Percentiles rank a stretch among this genome's conserved stretches.
These are phyloP conservation scores for Borostomias antarcticus DNA, from an alignment of 2,797 vertebrate genomes.

Conservation along the genomic window DNA sequence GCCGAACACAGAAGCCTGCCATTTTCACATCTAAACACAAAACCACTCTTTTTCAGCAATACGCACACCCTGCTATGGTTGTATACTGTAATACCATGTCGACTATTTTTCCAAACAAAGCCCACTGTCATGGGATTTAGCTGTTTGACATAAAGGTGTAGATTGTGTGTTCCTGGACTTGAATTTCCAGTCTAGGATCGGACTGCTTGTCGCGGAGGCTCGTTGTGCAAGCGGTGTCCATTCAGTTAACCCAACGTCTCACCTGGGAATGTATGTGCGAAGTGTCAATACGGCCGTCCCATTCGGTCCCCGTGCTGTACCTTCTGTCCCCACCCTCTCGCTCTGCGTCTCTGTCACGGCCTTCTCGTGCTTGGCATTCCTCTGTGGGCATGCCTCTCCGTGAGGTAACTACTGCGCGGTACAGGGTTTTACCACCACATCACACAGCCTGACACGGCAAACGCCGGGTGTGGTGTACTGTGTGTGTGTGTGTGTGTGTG, in stretches of 20 bases:
- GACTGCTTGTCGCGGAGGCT: not conserved
- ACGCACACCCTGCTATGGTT: too few species aligned
- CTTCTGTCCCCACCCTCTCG: not conserved
- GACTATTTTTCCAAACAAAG: not conserved
- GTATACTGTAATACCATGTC: too few species aligned
- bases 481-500: conserved; percentile 56
- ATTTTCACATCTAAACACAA: too few species aligned
- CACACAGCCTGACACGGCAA: conserved; percentile 29
- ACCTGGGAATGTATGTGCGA: not conserved
- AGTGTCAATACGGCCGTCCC: too few species aligned
- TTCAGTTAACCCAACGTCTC: not conserved
- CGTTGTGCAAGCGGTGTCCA: not conserved
- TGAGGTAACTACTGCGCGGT: not conserved
- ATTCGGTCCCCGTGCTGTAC: not conserved
- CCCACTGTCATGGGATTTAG: not conserved
- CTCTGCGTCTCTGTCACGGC: not conserved
- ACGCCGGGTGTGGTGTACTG: conserved; percentile 29
- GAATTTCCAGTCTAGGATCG: not conserved
- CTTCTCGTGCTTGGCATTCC: not conserved
- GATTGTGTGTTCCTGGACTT: not conserved
- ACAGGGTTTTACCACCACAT: conserved; percentile 14
- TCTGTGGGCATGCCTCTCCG: not conserved
- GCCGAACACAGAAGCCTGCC: too few species aligned
- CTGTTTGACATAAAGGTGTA: not conserved
- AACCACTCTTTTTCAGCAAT: not conserved